Evolutionary conservation across 2,113 vertebrate species (phyloP).

Genomic region (Trematocara macrostoma): DNA sequence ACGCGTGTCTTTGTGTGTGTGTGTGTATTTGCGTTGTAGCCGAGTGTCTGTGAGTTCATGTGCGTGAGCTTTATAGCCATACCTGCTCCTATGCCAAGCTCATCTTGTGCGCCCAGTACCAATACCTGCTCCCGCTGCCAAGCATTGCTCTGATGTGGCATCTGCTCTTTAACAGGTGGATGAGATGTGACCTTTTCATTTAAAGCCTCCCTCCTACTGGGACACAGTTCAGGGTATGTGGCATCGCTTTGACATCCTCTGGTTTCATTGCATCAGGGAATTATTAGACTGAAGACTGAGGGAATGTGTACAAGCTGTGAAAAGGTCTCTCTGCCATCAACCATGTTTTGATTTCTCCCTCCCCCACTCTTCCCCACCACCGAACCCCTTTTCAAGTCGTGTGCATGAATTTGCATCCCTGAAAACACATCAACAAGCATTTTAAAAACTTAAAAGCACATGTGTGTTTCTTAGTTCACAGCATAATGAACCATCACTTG

Average conservation of each 20-base stretch:
- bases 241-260: slow-evolving; percentile 50
- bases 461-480: neutral
- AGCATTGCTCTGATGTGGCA: slow-evolving; percentile 61
- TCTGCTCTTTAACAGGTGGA: slow-evolving; percentile 71
- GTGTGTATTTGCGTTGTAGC: neutral
- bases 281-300: slow-evolving; percentile 26
- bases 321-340: slow-evolving; percentile 9
- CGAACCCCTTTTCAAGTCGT: neutral
- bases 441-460: neutral
- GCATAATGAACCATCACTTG: neutral
- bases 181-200: slow-evolving; percentile 64
- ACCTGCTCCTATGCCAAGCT: slow-evolving; percentile 29
- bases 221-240: slow-evolving; percentile 32
- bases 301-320: slow-evolving; percentile 35
- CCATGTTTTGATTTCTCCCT: neutral
- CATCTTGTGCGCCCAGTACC: slow-evolving; percentile 46
- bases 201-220: slow-evolving; percentile 44
- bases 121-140: slow-evolving; percentile 46
- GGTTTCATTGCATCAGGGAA: slow-evolving; percentile 45
- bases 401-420: neutral
- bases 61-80: slow-evolving; percentile 28
- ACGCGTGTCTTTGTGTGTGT: neutral
- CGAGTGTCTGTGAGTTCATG: slow-evolving; percentile 12
- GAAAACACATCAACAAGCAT: neutral
- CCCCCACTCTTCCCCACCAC: neutral